Conservation (phyloP, 64 coral and sea anemone genomes). For the Stylophora pistillata region DNA sequence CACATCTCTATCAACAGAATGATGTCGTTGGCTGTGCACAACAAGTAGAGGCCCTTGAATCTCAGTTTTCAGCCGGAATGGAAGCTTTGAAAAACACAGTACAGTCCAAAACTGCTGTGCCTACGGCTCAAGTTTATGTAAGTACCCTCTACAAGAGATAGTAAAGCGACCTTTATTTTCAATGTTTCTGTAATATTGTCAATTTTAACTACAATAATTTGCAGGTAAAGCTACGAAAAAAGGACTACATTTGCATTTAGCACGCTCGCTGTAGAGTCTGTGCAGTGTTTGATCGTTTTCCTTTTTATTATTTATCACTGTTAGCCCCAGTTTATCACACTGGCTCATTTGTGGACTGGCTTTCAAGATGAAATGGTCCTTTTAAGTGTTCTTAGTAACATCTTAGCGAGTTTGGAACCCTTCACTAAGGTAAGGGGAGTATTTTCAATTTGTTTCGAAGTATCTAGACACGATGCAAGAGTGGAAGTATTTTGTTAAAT, state of each 20-base stretch:
- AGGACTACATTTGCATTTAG: not conserved
- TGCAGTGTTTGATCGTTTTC: not conserved
- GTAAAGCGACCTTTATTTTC: not conserved
- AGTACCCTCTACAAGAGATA: slow-evolving; percentile 5
- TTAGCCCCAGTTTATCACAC: slow-evolving; percentile 96
- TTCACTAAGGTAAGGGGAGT: slow-evolving; percentile 79
- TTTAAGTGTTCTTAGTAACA: slow-evolving; percentile 98
- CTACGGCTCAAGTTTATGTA: slow-evolving; percentile 97
- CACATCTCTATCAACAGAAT: slow-evolving; percentile 54
- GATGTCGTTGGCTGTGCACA: slow-evolving; percentile 95
- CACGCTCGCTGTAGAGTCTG: not conserved
- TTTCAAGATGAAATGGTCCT: slow-evolving; percentile 99
- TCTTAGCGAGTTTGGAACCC: slow-evolving; percentile 88
- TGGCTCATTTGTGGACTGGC: slow-evolving; percentile 94
- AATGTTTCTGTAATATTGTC: not conserved
- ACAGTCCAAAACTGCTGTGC: slow-evolving; percentile 96
- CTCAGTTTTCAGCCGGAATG: slow-evolving; percentile 88
- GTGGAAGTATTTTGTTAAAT: not conserved
- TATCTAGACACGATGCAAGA: not conserved
- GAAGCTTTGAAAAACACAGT: slow-evolving; percentile 87
- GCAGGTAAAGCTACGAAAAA: not conserved
- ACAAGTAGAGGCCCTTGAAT: slow-evolving; percentile 84
- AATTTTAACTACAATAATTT: not conserved
- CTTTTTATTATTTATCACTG: not conserved
- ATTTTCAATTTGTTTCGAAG: not conserved